Evolutionary conservation across 1,140 invertebrate species (phyloP).

Genomic region (Drosophila truncata): DNA sequence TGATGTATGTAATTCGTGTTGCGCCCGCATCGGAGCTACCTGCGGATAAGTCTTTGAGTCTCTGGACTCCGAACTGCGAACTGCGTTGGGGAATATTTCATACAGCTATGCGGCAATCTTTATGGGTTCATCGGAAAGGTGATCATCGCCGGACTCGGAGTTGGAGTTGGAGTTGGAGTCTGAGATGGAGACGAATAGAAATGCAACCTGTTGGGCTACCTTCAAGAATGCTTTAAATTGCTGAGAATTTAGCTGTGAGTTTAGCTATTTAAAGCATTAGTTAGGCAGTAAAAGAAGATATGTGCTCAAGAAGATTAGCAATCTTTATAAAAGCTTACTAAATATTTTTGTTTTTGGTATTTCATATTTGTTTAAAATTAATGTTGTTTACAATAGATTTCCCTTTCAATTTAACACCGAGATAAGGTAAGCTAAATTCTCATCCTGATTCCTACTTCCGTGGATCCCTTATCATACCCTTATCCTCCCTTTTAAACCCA

Average conservation of each 20-base stretch:
- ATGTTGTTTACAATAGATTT: background rate
- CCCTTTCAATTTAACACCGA: background rate
- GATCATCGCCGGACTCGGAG: constrained; percentile 63
- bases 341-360: no score
- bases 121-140: constrained; percentile 80
- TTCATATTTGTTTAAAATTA: background rate
- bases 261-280: constrained; percentile 28
- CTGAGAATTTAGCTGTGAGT: constrained; percentile 18
- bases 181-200: constrained; percentile 39
- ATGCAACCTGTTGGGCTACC: constrained; percentile 71
- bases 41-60: constrained; percentile 42
- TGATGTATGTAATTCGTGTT: constrained; percentile 84
- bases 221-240: constrained; percentile 52
- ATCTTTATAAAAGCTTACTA: background rate
- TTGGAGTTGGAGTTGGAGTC: constrained; percentile 26
- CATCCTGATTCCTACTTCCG: background rate
- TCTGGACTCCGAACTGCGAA: constrained; percentile 5
- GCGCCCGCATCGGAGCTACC: constrained; percentile 78
- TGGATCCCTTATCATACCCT: background rate
- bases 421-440: background rate
- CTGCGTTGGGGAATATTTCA: constrained; percentile 65
- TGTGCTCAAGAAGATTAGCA: background rate
- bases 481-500: background rate
- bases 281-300: constrained; percentile 1
- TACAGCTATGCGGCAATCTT: constrained; percentile 77